Evolutionary conservation across 2,888 invertebrate species (phyloP).

Genomic region (Dromius quadrimaculatus): DNA sequence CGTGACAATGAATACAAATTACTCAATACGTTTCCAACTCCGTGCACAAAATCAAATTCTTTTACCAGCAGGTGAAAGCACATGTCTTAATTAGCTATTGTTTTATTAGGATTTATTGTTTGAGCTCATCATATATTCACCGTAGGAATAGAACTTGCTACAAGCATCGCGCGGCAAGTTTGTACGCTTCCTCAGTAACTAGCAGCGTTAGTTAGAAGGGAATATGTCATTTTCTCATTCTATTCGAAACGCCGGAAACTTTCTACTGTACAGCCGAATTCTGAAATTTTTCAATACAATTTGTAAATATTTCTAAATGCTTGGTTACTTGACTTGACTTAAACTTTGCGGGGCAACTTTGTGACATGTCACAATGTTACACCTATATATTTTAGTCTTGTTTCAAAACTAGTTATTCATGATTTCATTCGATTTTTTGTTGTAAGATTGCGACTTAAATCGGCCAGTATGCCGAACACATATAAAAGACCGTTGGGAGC

Average conservation of each 20-base stretch:
- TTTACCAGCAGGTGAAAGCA: not conserved
- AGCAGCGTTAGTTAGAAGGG: too few species aligned
- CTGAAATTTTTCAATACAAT: not conserved
- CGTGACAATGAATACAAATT: too few species aligned
- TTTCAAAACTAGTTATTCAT: not conserved
- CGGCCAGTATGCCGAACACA: not conserved
- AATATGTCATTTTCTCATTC: too few species aligned
- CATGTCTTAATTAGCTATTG: not conserved
- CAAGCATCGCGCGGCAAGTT: not conserved
- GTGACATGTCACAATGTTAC: slow-evolving; percentile 6
- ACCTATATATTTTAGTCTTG: not conserved
- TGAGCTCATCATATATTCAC: not conserved
- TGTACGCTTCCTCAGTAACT: too few species aligned
- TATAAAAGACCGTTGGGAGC: not conserved
- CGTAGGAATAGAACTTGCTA: not conserved
- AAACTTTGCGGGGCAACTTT: not conserved
- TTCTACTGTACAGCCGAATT: too few species aligned
- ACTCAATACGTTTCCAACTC: too few species aligned
- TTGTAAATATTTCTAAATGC: too few species aligned
- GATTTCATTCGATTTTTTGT: not conserved
- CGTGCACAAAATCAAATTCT: too few species aligned
- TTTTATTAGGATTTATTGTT: not conserved
- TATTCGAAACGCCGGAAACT: too few species aligned
- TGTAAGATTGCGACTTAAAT: not conserved
- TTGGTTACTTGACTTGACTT: too few species aligned